phyloP scores from a whole-genome alignment of 2,888 invertebrate genomes.

The Coenonympha glycerion region DNA sequence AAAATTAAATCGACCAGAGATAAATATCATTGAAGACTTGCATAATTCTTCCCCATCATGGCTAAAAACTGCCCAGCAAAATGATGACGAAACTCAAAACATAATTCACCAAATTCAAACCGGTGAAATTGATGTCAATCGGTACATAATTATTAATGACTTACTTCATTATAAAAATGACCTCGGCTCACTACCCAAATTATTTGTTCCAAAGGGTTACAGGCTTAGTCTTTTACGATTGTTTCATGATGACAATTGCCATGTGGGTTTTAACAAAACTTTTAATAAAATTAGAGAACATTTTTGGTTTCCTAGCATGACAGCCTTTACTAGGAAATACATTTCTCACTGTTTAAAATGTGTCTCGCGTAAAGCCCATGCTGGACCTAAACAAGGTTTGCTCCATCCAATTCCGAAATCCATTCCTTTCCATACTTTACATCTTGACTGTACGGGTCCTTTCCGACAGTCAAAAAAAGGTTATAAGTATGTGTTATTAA shows the following conservation, averaged over 20 bases:
- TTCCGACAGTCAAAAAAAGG: not conserved
- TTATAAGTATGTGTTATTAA: not conserved
- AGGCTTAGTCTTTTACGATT: not conserved
- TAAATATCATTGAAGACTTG: too few relatives aligned
- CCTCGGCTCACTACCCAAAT: not conserved
- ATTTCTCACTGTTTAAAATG: not conserved
- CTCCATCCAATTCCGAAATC: not conserved
- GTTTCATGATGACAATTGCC: not conserved
- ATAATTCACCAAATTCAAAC: not conserved
- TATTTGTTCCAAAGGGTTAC: not conserved
- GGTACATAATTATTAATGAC: not conserved
- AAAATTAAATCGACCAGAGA: too few relatives aligned
- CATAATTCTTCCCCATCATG: too few relatives aligned
- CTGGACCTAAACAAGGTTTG: not conserved
- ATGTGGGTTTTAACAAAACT: not conserved
- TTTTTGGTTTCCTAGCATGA: not conserved
- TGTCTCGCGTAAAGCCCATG: not conserved
- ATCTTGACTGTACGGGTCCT: not conserved
- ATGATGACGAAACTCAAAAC: not conserved
- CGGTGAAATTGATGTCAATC: not conserved
- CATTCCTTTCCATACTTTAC: not conserved
- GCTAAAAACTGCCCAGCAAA: not conserved
- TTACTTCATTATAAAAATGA: not conserved
- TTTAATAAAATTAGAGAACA: not conserved
- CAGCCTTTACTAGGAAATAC: not conserved